A percentile compares a stretch with the other conserved stretches of the same genome.
Conservation (phyloP, 2,888 invertebrate genomes). For the Rhorus exstirpatorius region DNA sequence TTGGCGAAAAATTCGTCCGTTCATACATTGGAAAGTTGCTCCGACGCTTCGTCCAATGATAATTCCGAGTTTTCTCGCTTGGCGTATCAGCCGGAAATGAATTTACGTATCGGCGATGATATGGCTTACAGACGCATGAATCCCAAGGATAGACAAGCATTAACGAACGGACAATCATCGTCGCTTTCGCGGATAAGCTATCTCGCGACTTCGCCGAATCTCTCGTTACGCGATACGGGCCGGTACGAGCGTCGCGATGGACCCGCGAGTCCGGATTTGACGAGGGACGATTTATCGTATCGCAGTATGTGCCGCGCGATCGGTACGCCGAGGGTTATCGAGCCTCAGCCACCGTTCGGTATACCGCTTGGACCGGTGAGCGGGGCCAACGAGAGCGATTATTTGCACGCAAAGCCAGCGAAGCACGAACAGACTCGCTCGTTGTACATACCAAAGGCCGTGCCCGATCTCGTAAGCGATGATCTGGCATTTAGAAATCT, state of each 20-base stretch:
- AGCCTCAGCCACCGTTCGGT: slow-evolving; percentile 96
- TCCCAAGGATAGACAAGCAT: slow-evolving; percentile 87
- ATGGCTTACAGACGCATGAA: slow-evolving; percentile 93
- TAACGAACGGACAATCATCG: slow-evolving; percentile 83
- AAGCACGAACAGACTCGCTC: slow-evolving; percentile 87
- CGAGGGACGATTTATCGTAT: slow-evolving; percentile 94
- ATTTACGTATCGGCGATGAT: slow-evolving; percentile 89
- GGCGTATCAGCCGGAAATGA: slow-evolving; percentile 33
- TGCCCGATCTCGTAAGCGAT: slow-evolving; percentile 94
- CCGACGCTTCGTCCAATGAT: slow-evolving; percentile 56
- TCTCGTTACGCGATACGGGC: slow-evolving; percentile 80
- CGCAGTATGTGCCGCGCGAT: slow-evolving; percentile 93
- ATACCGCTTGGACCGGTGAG: slow-evolving; percentile 95
- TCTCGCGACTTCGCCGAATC: slow-evolving; percentile 90
- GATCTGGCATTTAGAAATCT: slow-evolving; percentile 95
- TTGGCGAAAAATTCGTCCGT: slow-evolving; percentile 54
- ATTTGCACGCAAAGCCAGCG: slow-evolving; percentile 88
- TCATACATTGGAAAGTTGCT: slow-evolving; percentile 75
- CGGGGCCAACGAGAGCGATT: slow-evolving; percentile 93
- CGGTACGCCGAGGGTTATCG: slow-evolving; percentile 89
- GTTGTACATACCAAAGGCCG: slow-evolving; percentile 89
- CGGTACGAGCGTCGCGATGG: slow-evolving; percentile 57
- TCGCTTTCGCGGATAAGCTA: slow-evolving; percentile 89
- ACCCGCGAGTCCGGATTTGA: slow-evolving; percentile 92
- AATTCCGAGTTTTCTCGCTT: slow-evolving; percentile 13